Evolutionary conservation across 2,888 invertebrate species (phyloP).

Genomic region (Drosophila cognata): DNA sequence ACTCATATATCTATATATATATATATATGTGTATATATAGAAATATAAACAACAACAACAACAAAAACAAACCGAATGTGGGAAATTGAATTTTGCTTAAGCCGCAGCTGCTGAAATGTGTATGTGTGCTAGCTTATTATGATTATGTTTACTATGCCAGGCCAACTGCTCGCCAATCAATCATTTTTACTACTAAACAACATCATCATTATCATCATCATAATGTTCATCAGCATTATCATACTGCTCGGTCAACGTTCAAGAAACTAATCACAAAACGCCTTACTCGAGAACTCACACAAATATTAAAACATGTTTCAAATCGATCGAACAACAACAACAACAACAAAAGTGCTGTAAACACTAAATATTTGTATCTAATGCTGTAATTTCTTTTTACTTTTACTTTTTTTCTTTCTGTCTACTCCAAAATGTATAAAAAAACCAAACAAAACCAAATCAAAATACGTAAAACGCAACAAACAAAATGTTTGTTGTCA

Average conservation of each 20-base stretch:
- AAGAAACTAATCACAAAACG: constrained; percentile 41
- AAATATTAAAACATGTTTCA: constrained; percentile 36
- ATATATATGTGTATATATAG: constrained; percentile 27
- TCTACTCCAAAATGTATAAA: constrained; percentile 62
- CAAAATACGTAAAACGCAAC: constrained; percentile 26
- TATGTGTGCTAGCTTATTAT: constrained; percentile 4
- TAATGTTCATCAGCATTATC: not conserved
- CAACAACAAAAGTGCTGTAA: constrained; percentile 20
- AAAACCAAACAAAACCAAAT: constrained; percentile 20
- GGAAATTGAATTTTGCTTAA: constrained; percentile 31
- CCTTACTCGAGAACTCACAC: constrained; percentile 23
- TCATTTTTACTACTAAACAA: not conserved
- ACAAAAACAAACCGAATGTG: constrained; percentile 35
- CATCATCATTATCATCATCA: constrained; percentile 9
- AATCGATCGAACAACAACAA: constrained; percentile 14
- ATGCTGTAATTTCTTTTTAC: constrained; percentile 81
- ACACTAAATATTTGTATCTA: constrained; percentile 79
- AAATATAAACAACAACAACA: constrained; percentile 53
- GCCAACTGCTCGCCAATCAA: constrained; percentile 42
- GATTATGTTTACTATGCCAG: constrained; percentile 8
- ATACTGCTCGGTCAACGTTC: constrained; percentile 42
- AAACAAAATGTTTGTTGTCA: constrained; percentile 62
- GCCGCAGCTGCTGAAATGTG: constrained; percentile 10
- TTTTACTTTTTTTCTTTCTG: constrained; percentile 77
- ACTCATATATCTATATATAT: constrained; percentile 15